Percentiles rank a stretch among this genome's conserved stretches.
Evolutionary conservation across 2,888 invertebrate species (phyloP).

Genomic region (Aleiodes testaceus): DNA sequence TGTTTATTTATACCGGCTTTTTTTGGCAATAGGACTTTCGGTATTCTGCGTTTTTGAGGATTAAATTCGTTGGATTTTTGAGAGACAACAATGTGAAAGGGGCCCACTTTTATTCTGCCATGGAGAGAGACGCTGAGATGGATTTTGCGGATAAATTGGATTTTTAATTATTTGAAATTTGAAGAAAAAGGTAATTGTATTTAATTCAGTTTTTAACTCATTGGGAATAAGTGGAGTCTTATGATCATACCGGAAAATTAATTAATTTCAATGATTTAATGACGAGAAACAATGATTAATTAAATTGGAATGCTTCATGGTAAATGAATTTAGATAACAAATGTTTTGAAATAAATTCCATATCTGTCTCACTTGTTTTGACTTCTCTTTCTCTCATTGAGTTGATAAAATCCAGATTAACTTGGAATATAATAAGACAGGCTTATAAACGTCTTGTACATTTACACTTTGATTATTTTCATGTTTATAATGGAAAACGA

Average conservation of each 20-base stretch:
- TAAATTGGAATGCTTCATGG: background rate
- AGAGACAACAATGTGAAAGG: no score
- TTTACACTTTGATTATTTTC: conserved; percentile 6
- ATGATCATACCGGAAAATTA: no score
- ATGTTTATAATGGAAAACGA: conserved; percentile 7
- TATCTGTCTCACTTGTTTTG: background rate
- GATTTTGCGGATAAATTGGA: background rate
- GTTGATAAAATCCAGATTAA: conserved; percentile 15
- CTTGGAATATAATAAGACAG: background rate
- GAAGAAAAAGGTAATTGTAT: conserved; percentile 37
- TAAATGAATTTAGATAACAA: background rate
- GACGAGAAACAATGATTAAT: background rate
- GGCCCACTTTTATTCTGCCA: no score
- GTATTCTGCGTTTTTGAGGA: no score
- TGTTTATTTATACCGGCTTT: background rate
- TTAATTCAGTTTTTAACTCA: no score
- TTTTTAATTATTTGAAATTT: conserved; percentile 17
- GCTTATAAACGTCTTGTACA: background rate
- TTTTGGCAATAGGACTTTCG: background rate
- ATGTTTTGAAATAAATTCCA: background rate
- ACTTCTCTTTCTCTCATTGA: background rate
- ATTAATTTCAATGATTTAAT: no score
- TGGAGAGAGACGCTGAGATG: no score
- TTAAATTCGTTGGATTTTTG: no score
- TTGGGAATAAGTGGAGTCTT: background rate